phyloP scores from a whole-genome alignment of 2,888 invertebrate species.

The Drosophila mimica region DNA sequence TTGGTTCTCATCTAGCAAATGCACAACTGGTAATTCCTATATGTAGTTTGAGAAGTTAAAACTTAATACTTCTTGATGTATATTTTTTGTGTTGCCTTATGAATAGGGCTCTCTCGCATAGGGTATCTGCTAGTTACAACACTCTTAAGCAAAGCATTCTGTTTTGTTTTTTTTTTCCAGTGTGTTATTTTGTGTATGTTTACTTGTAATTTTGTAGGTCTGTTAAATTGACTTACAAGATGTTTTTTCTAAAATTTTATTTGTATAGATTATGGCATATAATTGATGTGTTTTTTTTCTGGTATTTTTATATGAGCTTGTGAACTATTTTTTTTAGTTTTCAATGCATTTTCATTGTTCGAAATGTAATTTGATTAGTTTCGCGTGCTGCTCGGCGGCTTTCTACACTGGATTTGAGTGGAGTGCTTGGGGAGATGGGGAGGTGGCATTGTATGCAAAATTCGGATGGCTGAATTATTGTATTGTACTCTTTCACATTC shows the following conservation, averaged over 20 bases:
- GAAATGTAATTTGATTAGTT: slow-evolving; percentile 22
- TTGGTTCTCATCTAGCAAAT: background rate
- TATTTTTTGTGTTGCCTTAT: background rate
- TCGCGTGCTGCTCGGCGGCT: slow-evolving; percentile 18
- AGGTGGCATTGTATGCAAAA: slow-evolving; percentile 50
- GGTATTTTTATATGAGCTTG: background rate
- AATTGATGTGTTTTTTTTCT: slow-evolving; percentile 8
- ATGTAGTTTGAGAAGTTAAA: background rate
- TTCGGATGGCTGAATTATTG: slow-evolving; percentile 25
- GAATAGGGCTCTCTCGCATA: background rate
- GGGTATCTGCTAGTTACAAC: background rate
- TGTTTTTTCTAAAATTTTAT: background rate
- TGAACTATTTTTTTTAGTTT: slow-evolving; percentile 7
- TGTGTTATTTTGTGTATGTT: background rate
- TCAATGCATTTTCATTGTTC: slow-evolving; percentile 20
- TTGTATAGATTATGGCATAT: slow-evolving; percentile 1
- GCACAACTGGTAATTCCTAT: background rate
- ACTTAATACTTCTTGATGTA: background rate
- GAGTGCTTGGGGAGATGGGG: background rate
- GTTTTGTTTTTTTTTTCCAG: background rate
- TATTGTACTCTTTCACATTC: slow-evolving; percentile 8
- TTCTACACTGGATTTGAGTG: background rate
- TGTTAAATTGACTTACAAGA: background rate
- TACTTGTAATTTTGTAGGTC: too few species aligned
- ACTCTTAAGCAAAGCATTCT: too few species aligned